Percentiles rank a stretch among this genome's conserved stretches.
These are phyloP conservation scores for Tauraco hartlaubi DNA, from an alignment of 2,797 vertebrate genomes.

Conservation along the genomic window DNA sequence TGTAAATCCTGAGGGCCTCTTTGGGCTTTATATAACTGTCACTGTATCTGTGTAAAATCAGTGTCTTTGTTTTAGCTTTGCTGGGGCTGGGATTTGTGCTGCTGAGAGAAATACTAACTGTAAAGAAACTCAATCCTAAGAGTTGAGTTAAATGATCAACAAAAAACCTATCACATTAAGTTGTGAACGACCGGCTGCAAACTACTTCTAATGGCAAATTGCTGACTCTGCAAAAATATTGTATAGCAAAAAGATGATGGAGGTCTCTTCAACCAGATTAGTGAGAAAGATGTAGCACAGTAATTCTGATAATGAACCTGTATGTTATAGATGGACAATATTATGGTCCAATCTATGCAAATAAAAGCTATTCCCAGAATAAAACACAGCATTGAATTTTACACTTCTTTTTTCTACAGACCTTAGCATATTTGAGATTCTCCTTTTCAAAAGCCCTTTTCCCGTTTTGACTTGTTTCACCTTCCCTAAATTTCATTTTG, in stretches of 20 bases:
- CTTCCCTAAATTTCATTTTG: neutral
- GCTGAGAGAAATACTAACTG: neutral
- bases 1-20: neutral
- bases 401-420: neutral
- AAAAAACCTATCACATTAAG: neutral
- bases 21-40: neutral
- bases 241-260: neutral
- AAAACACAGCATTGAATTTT: neutral
- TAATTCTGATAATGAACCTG: neutral
- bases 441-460: neutral
- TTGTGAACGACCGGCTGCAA: neutral
- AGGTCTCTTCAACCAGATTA: neutral
- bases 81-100: neutral
- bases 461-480: neutral
- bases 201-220: neutral
- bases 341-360: neutral
- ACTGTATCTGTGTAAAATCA: neutral
- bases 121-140: neutral
- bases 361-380: neutral
- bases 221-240: neutral
- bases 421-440: neutral
- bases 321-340: neutral
- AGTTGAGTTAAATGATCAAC: neutral
- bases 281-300: neutral
- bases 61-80: neutral